Base-by-base conservation (phyloP, 2,888 invertebrate genomes). In the Liopterus haemorrhoidalis region DNA sequence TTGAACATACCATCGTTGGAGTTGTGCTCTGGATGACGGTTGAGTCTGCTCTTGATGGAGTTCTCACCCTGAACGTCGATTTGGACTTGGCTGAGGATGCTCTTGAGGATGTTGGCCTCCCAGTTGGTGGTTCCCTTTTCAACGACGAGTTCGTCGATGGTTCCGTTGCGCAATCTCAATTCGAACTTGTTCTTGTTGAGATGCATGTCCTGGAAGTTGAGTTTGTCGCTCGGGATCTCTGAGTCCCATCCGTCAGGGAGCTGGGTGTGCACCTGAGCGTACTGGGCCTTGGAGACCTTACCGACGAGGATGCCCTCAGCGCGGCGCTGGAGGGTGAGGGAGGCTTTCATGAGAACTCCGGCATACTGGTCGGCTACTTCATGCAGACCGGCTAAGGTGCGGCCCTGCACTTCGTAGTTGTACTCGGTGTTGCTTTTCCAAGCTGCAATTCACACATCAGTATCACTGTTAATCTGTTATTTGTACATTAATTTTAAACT, bases 41-140 rank as follows among this genome's bases (percentile, higher is more conserved):
- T 73, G 49, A 71, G 64, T 15, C 66, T 59, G 52, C 69, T 71
- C 31, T 70, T 66, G 30, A 73, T 69, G 31, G 69, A 67, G 53
- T 76, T 75, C 59, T 76, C 63, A 9, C 75, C 74, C 28, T 75
- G 71, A 9, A 77, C 70, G 56, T 85, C 82, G 2, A 82, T 68
- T 66, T 85, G 85, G 38, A 85, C 69, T 57, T 81, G 76, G 54
- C 82, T 76, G 39, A 80, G 71, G 44, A 85, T 70, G 69, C 79
- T 77, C 63, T 82, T 85, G 50, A 84, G 66, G 47, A 84, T 67
- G 63, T 85, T 85, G 49, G 81, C 75, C 55, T 83, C 74, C 66
- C 79, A 75, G 41, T 78, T 73, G 11, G 74, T 66, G 2, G 78
- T 57, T 1, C 70, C 57, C 18, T 73, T 63, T 32, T 76, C 73